Conservation (phyloP, 1,140 invertebrate species). For the Condylostylus longicornis region DNA sequence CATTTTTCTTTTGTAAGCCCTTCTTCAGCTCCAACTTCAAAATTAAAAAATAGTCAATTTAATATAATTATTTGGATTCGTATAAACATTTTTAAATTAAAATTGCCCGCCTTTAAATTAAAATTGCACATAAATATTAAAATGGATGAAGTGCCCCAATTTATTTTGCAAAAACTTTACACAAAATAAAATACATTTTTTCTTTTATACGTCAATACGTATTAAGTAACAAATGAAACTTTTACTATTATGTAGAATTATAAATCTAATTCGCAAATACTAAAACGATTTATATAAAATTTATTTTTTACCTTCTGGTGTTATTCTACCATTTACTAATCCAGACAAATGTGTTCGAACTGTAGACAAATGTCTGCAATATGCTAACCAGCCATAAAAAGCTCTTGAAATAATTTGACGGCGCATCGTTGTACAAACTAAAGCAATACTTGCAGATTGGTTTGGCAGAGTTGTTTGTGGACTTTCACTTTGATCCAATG, state of each 20-base stretch:
- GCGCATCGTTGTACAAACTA: conserved; percentile 87
- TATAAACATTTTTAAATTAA: not conserved
- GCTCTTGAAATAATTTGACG: conserved; percentile 87
- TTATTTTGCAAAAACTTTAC: too few relatives aligned
- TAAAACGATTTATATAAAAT: not conserved
- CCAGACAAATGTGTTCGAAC: conserved; percentile 82
- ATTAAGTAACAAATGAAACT: too few relatives aligned
- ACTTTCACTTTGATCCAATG: conserved; percentile 28
- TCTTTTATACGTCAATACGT: too few relatives aligned
- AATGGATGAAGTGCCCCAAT: too few relatives aligned
- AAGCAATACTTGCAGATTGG: conserved; percentile 41
- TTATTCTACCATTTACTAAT: conserved; percentile 58
- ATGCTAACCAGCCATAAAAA: conserved; percentile 92
- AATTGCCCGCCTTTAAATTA: too few relatives aligned
- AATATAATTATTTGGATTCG: not conserved
- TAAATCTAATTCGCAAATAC: not conserved
- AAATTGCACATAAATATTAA: too few relatives aligned
- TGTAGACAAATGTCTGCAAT: conserved; percentile 81
- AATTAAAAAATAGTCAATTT: not conserved
- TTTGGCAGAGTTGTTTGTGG: conserved; percentile 18
- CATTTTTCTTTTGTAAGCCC: conserved; percentile 57
- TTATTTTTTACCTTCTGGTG: conserved; percentile 37
- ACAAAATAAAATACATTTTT: too few relatives aligned
- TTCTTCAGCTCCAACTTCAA: conserved; percentile 37
- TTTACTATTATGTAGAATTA: too few relatives aligned